A percentile compares a stretch with the other conserved stretches of the same genome.
Evolutionary conservation across 2,797 vertebrate species (phyloP).

Genomic region (Cercopithecus petaurista): DNA sequence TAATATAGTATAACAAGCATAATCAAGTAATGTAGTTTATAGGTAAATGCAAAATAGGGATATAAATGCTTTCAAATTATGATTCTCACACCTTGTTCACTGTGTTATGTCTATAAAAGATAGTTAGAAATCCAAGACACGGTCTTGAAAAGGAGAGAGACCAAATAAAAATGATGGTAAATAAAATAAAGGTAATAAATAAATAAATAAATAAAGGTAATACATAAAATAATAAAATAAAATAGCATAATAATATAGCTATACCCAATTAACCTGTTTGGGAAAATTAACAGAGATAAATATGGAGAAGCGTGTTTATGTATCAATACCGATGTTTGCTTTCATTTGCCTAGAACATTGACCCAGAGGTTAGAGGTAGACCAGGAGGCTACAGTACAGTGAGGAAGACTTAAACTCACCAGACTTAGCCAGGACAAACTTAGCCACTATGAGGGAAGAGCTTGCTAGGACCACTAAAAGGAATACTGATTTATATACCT

Average conservation of each 20-base stretch:
- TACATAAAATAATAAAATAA: background rate
- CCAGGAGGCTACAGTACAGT: background rate
- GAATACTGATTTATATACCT: background rate
- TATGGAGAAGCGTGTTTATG: background rate
- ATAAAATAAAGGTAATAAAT: background rate
- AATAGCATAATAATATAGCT: background rate
- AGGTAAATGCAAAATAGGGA: background rate
- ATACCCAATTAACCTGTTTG: background rate
- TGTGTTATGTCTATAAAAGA: background rate
- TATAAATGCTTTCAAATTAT: background rate
- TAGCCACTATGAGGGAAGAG: too few relatives aligned
- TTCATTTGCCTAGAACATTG: background rate
- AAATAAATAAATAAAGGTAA: background rate
- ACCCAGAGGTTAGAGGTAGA: background rate
- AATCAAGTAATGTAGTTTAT: background rate
- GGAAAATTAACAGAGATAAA: background rate
- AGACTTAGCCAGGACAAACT: background rate
- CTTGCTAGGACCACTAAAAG: background rate
- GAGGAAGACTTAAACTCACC: background rate
- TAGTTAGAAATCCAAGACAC: background rate
- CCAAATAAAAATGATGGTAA: background rate
- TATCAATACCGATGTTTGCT: background rate
- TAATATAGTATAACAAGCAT: background rate
- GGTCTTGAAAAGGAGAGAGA: background rate
- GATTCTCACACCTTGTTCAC: background rate